Percentiles rank a stretch among this genome's conserved stretches.
Conservation (phyloP, 2,888 invertebrate genomes). For the Caenorhabditis angaria region DNA sequence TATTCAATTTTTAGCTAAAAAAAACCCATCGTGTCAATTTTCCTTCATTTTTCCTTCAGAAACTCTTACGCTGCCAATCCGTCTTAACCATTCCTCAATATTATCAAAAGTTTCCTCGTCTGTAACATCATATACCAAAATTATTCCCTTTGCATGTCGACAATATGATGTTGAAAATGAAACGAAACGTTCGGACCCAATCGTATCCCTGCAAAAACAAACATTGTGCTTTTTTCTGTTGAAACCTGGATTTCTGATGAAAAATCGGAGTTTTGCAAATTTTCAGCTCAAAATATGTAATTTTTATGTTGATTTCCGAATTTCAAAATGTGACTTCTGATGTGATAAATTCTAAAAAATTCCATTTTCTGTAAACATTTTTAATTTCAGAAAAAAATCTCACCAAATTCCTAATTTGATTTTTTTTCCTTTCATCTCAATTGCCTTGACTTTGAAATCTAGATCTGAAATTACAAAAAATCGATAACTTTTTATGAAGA, state of each 20-base stretch:
- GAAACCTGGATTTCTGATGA: background rate
- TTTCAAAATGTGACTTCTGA: no score
- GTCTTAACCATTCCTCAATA: slow-evolving; percentile 98
- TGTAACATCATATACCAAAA: slow-evolving; percentile 86
- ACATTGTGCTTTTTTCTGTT: no score
- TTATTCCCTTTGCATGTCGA: slow-evolving; percentile 81
- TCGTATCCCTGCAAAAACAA: slow-evolving; percentile 85
- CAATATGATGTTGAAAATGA: slow-evolving; percentile 99
- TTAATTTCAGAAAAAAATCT: no score
- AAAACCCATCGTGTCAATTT: background rate
- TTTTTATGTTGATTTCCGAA: no score
- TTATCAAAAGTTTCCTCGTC: slow-evolving; percentile 99
- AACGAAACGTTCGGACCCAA: slow-evolving; percentile 95
- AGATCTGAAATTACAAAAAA: slow-evolving; percentile 80
- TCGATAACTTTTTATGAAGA: no score
- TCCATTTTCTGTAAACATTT: no score
- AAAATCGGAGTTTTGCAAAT: background rate
- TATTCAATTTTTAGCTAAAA: background rate
- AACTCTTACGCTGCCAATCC: slow-evolving; percentile 84
- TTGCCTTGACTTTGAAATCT: slow-evolving; percentile 76
- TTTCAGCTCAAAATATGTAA: no score
- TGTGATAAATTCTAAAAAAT: no score
- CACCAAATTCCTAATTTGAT: slow-evolving; percentile 77
- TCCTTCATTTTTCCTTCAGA: background rate
- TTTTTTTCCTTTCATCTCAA: slow-evolving; percentile 76